Base-by-base conservation (phyloP, 2,797 vertebrate species). In the Sebastes jordani region DNA sequence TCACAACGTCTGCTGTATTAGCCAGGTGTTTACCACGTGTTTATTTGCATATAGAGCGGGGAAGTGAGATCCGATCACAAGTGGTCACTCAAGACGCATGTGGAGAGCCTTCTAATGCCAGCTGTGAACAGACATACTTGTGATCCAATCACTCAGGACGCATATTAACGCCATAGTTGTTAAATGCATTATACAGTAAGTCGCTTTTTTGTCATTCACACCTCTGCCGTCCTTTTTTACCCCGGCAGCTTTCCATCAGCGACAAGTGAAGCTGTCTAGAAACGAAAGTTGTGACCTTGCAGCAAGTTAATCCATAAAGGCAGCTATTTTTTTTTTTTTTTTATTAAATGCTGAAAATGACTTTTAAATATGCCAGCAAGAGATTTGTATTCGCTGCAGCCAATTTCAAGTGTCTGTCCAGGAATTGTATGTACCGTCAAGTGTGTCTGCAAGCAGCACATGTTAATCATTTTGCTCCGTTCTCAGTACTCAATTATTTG, bases 311-410 rank as follows among this genome's bases (percentile, higher is more conserved):
- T 81, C 64, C 68, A 8, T 59, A 77, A 83, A 71, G 91, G 90
- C 92, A 92, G 92, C 91, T 92, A 62, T 83, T 86, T 84, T 20
- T n/a, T 52, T 84, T 20, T n/a, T 52, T 23, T 52, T 52, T n/a
- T 52, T 34, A 80, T 63, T 58, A 68, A 81, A 77, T 29, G 56
- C 70, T 52, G 34, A 85, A 46, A 55, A 54, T 36, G 58, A 63
- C 22, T 61, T 56, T 72, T 20, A 76, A 85, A 86, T 20, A 59
- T 79, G 83, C 85, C 84, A 71, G 46, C 13, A 70, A 78, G 82
- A 87, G 89, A 88, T 89, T 88, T 59, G 22, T 63, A 30, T 83
- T 64, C 1, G 3, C 46, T 29, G 20, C 29, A 62, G 52, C 55
- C 23, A n/a, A 16, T 77, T 76, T 68, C 42, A 32, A 29, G 29